phyloP scores from a whole-genome alignment of 2,888 invertebrate species.

The Ferrisia virgata region DNA sequence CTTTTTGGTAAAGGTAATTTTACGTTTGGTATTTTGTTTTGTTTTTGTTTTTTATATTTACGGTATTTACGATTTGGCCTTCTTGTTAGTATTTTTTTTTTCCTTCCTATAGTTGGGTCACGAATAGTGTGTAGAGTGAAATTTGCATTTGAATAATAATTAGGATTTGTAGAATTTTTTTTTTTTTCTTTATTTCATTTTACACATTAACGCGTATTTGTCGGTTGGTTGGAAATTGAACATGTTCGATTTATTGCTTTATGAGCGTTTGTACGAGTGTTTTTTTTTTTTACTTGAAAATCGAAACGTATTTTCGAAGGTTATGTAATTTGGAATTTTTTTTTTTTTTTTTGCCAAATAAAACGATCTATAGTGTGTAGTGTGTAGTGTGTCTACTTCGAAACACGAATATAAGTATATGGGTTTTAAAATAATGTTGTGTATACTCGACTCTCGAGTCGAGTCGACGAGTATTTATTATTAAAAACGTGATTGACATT shows the following conservation, averaged over 20 bases:
- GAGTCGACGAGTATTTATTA: neutral
- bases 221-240: neutral
- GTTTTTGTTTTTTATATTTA: neutral
- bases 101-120: neutral
- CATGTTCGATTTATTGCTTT: neutral
- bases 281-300: neutral
- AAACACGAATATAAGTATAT: neutral
- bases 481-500: neutral
- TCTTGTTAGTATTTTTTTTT: neutral
- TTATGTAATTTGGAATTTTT: neutral
- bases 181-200: no score
- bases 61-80: neutral
- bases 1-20: neutral
- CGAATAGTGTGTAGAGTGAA: neutral
- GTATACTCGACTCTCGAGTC: neutral
- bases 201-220: neutral
- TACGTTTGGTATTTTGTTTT: neutral
- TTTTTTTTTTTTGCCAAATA: neutral
- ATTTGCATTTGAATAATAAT: constrained; percentile 21
- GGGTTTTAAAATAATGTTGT: no score
- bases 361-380: no score
- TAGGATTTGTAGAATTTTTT: neutral
- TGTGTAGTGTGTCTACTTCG: no score
- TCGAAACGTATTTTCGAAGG: neutral
- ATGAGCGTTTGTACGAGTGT: neutral